Base-by-base conservation (phyloP, 2,888 invertebrate species). In the Lacanobia oleracea region DNA sequence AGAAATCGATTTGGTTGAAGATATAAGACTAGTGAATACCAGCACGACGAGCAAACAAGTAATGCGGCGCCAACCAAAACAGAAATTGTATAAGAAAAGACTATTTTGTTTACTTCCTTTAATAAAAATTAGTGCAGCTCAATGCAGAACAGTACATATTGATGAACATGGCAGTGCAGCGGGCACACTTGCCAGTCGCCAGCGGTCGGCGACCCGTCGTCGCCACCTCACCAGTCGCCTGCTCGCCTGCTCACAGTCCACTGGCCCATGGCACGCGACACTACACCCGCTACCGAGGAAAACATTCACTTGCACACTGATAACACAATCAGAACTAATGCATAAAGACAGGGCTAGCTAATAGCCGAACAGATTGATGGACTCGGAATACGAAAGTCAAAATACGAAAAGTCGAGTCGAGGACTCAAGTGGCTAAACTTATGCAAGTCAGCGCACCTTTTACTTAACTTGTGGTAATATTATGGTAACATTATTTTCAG, bases 171-270 rank as follows among this genome's bases (percentile, higher is more conserved):
- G 64, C 18, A 56, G 57, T 74, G 60, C 54, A 54, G 12, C n/a
- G 27, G 37, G 54, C 54, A 66, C 14, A 40, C 48, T 40, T 27
- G 50, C 48, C 18, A 18, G 48, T 48, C 18, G n/a, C 12, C 43
- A n/a, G 77, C 67, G 72, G 77, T 74, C 74, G 40, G 53, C 48
- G 74, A 74, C 74, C 70, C 23, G 67, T 18, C 23, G 68, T 56
- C 40, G 54, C 67, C 54, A 23, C 18, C 18, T n/a, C 6, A 5
- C 54, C 48, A 12, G 33, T 8, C 37, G 37, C 23, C 33, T 43
- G 79, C 67, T 57, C 72, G 73, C 72, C 82, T 68, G 69, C 27
- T 23, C 77, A 78, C 50, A 33, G 61, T 57, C 65, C 77, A 75
- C 45, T 40, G 61, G 60, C 65, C 21, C 27, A 5, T 10, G 33